These are phyloP conservation scores for Poeciliopsis paucimaculata DNA, from an alignment of 2,797 vertebrate species.

Conservation along the genomic window DNA sequence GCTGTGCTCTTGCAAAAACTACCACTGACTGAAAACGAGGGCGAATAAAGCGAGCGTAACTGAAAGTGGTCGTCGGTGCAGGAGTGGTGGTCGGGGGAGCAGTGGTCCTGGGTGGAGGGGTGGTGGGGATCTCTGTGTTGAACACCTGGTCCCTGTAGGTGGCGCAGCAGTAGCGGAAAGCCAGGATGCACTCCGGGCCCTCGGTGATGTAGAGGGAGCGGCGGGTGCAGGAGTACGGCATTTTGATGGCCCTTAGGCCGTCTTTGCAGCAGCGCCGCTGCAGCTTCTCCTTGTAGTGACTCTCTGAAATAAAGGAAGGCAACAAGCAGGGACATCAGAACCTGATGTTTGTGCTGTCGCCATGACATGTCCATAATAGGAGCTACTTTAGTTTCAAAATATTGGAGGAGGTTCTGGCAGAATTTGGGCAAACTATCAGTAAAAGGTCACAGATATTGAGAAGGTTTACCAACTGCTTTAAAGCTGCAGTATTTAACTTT, in stretches of 20 bases:
- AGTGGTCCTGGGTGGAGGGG: conserved; percentile 42
- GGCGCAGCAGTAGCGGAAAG: conserved; percentile 83
- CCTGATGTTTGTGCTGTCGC: background rate
- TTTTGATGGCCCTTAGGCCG: conserved; percentile 79
- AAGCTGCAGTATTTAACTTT: no score
- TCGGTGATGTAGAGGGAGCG: conserved; percentile 79
- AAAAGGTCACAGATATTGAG: background rate
- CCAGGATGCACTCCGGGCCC: conserved; percentile 73
- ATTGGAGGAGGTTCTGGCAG: background rate
- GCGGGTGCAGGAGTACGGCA: conserved; percentile 78
- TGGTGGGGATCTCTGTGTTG: conserved; percentile 54
- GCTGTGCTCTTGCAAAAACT: fast-evolving
- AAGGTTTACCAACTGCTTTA: background rate
- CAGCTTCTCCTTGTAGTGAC: conserved; percentile 69
- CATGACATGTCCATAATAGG: background rate
- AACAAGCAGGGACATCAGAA: background rate
- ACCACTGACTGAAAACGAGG: fast-evolving
- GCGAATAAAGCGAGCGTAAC: fast-evolving
- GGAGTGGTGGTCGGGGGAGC: background rate
- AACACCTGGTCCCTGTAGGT: conserved; percentile 64
- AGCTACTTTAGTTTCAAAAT: background rate
- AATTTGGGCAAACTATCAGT: background rate
- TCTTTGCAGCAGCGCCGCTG: conserved; percentile 79
- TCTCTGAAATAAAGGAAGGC: conserved; percentile 63
- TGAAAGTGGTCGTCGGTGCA: no score